Evolutionary conservation across 2,888 invertebrate species (phyloP), one percentile per base, ranked within the genome.

Genomic region (Pammene aurita): DNA sequence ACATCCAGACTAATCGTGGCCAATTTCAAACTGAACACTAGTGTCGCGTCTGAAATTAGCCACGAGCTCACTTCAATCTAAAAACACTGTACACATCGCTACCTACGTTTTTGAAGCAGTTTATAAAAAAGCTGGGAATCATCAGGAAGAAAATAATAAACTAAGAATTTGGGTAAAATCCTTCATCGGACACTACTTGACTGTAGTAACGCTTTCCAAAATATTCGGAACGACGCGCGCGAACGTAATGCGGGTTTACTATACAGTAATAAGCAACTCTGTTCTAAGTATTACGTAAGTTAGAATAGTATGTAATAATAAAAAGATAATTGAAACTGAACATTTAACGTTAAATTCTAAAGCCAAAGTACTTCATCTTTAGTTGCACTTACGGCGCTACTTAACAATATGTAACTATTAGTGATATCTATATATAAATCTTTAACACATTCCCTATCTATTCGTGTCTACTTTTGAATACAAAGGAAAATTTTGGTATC

Each of bases 171-270:
- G 57, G 57, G 57, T 56, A 50, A 67, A 55, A 50, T 64, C 70
- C 26, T 26, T 72, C 75, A 76, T 74, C 61, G 67, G 56, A 70
- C 65, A 56, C 54, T 62, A 71, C 72, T 74, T 73, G 46, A 71
- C 72, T 74, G 72, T 41, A 72, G 72, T 42, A 38, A 66, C 73
- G 73, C 65, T 72, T 73, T 73, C 65, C 63, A 73, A 72, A 68
- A 73, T 68, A 60, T 70, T 73, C 65, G 50, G 67, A 72, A 68
- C 66, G 50, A 16, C 44, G 57, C 58, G 63, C 69, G 66, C 65
- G 55, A 65, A 41, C 46, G 55, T 63, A 74, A 50, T 75, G 74
- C 75, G 74, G 76, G 74, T 60, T 60, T 57, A 56, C n/a, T n/a
- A 26, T 60, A 55, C 42, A 18, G 60, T 66, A 70, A 67, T 67